Base-by-base conservation (phyloP, 1,140 invertebrate genomes). In the Varroa destructor region DNA sequence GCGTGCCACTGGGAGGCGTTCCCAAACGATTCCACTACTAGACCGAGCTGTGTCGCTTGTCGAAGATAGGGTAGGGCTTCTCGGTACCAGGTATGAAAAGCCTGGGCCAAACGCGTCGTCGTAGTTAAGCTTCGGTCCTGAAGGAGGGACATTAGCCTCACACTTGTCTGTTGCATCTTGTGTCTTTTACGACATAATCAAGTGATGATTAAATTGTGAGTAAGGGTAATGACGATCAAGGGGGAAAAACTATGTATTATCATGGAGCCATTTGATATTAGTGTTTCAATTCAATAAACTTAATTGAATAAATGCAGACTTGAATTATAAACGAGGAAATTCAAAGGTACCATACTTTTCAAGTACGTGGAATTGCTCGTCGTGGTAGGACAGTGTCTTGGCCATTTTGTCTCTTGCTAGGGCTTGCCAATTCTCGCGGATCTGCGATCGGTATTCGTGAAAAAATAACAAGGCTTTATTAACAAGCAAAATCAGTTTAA, bases 281-380 rank as follows among this genome's bases (percentile, higher is more conserved):
- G 40, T 36, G 4, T 3, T 3, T 58, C 57, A 42, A 58, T 58
- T 3, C 57, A 42, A 12, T 10, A 56, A 12, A 10, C 55, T 56
- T 56, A 10, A 56, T 56, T 12, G n/a, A 12, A n/a, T 12, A 56
- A 12, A 56, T 12, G 55, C 10, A 12, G 10, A 12, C 10, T 56
- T 12, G 10, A 12, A 56, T 56, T 12, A 12, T 56, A n/a, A 12
- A 12, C 55, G 55, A 56, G 10, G 25, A 5, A 3, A 36, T 58
- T 58, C 12, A 12, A 42, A 58, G 40, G 3, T 3, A 36, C 57
- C 25, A 42, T 58, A 77, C 77, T 90, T 85, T 82, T 93, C 91
- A 64, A 94, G 81, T 57, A 91, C 87, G 80, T 94, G 91, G 78
- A 94, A 92, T 79, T 93, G 90, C 80, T 93, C 91, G 81, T 94